A percentile compares a stretch with the other conserved stretches of the same genome.
Evolutionary conservation across 2,113 vertebrate genomes (phyloP).

Genomic region (Recurvirostra avosetta): DNA sequence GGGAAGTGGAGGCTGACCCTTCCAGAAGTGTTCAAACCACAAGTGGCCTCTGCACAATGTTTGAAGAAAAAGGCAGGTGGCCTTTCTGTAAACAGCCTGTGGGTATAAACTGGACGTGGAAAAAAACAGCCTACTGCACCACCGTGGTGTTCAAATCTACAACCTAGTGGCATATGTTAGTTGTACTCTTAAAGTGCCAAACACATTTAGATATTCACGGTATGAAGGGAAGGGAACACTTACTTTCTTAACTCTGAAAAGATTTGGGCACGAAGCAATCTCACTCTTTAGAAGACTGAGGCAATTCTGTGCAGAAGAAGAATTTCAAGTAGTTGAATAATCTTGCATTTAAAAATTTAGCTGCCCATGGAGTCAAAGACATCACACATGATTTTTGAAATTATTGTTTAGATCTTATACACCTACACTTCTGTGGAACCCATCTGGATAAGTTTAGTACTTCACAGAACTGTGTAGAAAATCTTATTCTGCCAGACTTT

Average conservation of each 20-base stretch:
- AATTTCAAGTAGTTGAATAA: neutral
- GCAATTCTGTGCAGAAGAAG: neutral
- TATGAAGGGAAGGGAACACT: neutral
- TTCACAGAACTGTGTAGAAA: neutral
- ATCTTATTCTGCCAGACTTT: neutral
- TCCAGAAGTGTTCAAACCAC: neutral
- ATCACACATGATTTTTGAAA: neutral
- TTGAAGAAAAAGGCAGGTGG: neutral
- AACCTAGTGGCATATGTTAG: neutral
- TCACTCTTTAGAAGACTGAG: neutral
- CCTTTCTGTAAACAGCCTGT: neutral
- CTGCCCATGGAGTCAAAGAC: neutral
- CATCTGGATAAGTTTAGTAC: neutral
- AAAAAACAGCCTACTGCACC: fast-evolving
- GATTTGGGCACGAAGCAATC: neutral
- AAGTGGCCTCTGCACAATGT: neutral
- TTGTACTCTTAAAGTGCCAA: neutral
- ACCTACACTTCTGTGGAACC: neutral
- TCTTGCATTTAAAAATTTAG: neutral
- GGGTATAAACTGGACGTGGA: neutral
- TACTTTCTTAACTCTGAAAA: neutral
- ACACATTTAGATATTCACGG: neutral
- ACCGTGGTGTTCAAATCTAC: neutral
- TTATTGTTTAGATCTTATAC: neutral
- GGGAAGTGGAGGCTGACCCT: neutral